Evolutionary conservation across 1,140 invertebrate genomes (phyloP).

Genomic region (Zaprionus tsacasi): DNA sequence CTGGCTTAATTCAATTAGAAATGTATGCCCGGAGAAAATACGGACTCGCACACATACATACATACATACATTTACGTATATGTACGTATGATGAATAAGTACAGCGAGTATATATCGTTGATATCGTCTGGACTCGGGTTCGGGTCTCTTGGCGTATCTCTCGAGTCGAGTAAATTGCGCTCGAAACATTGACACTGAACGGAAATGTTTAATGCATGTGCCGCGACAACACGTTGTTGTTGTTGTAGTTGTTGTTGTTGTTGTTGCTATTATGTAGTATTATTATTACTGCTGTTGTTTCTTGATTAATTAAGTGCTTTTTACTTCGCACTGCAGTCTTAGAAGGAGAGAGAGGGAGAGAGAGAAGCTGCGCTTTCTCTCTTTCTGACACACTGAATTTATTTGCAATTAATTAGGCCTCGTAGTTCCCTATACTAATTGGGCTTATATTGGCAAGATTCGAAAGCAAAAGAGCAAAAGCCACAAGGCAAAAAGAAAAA

Average conservation of each 20-base stretch:
- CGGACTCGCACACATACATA: background rate
- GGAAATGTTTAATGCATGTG: conserved; percentile 84
- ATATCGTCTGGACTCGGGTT: conserved; percentile 48
- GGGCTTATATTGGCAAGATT: conserved; percentile 3
- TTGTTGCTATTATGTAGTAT: conserved; percentile 53
- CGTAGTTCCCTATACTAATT: background rate
- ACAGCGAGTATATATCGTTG: conserved; percentile 37
- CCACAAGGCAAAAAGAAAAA: background rate
- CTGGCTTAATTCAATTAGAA: conserved; percentile 83
- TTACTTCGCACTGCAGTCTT: conserved; percentile 62
- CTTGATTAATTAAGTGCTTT: conserved; percentile 72
- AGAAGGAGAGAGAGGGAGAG: conserved; percentile 33
- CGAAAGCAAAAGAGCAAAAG: background rate
- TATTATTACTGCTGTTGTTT: conserved; percentile 52
- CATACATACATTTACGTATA: conserved; percentile 2
- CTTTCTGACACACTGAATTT: conserved; percentile 49
- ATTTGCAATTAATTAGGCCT: conserved; percentile 67
- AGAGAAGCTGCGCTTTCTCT: conserved; percentile 6
- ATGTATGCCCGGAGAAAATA: conserved; percentile 23
- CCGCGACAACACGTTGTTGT: conserved; percentile 49
- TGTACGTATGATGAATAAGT: conserved; percentile 29
- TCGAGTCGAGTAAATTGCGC: conserved; percentile 73
- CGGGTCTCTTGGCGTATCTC: conserved; percentile 62
- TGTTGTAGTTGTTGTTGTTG: conserved; percentile 38
- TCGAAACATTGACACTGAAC: conserved; percentile 84